Evolutionary conservation across 1,140 invertebrate genomes (phyloP), one percentile per base, ranked within the genome.

Genomic region (Pseudobourletiella spinata): DNA sequence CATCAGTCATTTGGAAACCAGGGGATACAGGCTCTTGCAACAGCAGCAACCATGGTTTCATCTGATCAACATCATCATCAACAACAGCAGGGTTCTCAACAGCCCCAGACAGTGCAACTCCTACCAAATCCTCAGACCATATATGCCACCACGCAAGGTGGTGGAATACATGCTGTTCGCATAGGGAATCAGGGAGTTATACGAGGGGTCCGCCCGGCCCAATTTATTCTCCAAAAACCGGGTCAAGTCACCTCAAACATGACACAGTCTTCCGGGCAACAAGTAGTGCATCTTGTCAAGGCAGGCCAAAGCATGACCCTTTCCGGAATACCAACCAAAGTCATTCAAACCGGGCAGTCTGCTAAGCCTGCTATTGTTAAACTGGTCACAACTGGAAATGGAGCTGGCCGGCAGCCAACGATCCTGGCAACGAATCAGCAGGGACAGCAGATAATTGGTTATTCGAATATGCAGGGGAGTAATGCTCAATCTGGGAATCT

Each of bases 261-360:
- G n/a, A n/a, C n/a, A n/a, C n/a, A n/a, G 8, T n/a, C n/a, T n/a
- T 39, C 32, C n/a, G 8, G 8, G n/a, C 8, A n/a, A 39, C 32
- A 39, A n/a, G 8, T 11, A 39, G n/a, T 39, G 32, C n/a, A 39
- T n/a, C 8, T 39, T n/a, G 32, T 95, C 0, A 96, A 95, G 76
- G 92, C 91, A 0, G 84, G 86, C 18, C 88, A 89, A 63, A 89
- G 90, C n/a, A 88, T 94, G 84, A 84, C 85, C 25, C 11, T 51
- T 6, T 14, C 25, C 2, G 2, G 3, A 25, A 2, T n/a, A 15
- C 3, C 3, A 39, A 39, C 32, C 8, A 39, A 39, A n/a, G 32
- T 39, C 32, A 39, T 39, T 25, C 48, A 51, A 51, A n/a, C n/a
- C n/a, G 48, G 48, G 4, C 4, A 24, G 28, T 8, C 2, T 25